phyloP scores from a whole-genome alignment of 2,888 invertebrate species.

The Poecilus cupreus region DNA sequence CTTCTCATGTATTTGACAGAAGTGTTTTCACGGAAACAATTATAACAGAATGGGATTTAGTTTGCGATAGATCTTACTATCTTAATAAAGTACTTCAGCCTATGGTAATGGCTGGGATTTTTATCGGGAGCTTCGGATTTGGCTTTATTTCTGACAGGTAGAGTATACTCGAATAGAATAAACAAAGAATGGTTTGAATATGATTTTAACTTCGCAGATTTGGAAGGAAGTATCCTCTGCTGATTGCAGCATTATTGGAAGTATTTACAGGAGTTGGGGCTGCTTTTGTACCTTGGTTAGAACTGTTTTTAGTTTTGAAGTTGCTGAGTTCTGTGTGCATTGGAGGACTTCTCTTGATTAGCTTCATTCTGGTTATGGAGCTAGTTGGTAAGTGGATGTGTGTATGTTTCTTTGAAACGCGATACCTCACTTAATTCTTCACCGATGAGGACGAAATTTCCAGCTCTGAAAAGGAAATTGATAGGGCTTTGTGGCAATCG shows the following conservation, averaged over 20 bases:
- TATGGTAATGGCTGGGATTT: constrained; percentile 76
- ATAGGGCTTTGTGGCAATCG: no score
- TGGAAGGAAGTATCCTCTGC: constrained; percentile 78
- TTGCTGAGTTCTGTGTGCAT: constrained; percentile 77
- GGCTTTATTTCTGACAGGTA: constrained; percentile 73
- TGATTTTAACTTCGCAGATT: constrained; percentile 65
- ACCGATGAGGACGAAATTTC: no score
- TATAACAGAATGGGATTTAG: constrained; percentile 78
- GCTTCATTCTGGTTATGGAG: constrained; percentile 80
- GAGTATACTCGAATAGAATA: neutral
- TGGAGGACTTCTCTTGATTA: constrained; percentile 81
- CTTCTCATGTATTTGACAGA: constrained; percentile 73
- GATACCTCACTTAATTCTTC: no score
- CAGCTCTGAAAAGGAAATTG: no score
- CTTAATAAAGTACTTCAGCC: constrained; percentile 75
- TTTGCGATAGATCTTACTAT: constrained; percentile 75
- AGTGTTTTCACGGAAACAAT: constrained; percentile 76
- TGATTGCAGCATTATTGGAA: constrained; percentile 76
- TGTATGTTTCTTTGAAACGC: no score
- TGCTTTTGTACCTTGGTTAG: constrained; percentile 76
- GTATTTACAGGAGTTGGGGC: constrained; percentile 75
- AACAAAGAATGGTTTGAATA: neutral
- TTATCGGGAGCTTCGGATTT: constrained; percentile 79
- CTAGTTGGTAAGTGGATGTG: constrained; percentile 76
- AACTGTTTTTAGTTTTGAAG: constrained; percentile 77